phyloP scores from a whole-genome alignment of 2,113 vertebrate genomes.

The Tupaia chinensis region DNA sequence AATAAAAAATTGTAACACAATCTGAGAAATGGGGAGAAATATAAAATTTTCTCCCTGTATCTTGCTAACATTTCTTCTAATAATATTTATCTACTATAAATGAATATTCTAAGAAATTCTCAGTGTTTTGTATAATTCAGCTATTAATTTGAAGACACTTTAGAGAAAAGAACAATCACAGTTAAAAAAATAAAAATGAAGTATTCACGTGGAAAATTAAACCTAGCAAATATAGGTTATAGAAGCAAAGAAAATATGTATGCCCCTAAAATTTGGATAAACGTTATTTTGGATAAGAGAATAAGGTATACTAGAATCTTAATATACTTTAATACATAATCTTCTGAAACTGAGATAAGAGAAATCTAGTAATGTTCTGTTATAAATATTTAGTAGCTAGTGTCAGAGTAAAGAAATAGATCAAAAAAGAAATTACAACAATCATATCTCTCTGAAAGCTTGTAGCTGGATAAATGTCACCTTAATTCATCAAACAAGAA shows the following conservation, averaged over 20 bases:
- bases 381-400: background rate
- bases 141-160: background rate
- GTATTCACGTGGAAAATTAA: background rate
- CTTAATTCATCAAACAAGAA: no score
- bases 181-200: background rate
- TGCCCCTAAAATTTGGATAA: background rate
- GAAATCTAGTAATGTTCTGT: background rate
- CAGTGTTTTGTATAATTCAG: background rate
- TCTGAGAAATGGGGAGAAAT: background rate
- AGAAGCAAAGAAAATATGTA: background rate
- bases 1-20: background rate
- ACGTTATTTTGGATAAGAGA: background rate
- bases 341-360: background rate
- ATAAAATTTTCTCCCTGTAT: conserved; percentile 1
- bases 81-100: background rate
- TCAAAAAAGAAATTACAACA: background rate
- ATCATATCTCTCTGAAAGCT: background rate
- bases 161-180: background rate
- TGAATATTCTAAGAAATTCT: background rate
- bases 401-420: background rate
- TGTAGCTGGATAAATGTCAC: no score
- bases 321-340: background rate
- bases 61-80: conserved; percentile 42
- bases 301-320: background rate
- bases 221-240: background rate